phyloP scores from a whole-genome alignment of 2,113 vertebrate genomes.

The Chloropsis hardwickii region DNA sequence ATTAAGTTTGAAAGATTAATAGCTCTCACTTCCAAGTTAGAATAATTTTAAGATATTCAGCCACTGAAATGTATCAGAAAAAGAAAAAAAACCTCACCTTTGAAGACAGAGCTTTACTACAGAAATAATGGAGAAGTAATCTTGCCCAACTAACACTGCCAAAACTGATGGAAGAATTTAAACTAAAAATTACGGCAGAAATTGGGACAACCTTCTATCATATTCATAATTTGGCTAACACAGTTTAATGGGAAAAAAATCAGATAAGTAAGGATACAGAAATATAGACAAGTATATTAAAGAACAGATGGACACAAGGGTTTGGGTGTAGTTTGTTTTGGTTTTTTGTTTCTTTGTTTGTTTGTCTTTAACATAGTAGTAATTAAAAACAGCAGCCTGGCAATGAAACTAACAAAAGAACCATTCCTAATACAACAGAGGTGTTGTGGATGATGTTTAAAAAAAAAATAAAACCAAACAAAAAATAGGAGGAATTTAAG shows the following conservation, averaged over 20 bases:
- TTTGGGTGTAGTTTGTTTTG: background rate
- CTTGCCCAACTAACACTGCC: background rate
- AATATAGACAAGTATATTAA: background rate
- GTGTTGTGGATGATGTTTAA: background rate
- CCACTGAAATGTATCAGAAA: background rate
- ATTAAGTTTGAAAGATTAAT: background rate
- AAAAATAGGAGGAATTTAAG: background rate
- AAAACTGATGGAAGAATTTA: background rate
- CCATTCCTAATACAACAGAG: background rate
- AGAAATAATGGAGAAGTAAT: background rate
- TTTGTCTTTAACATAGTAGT: background rate
- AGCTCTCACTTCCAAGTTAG: background rate
- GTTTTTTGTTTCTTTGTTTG: too few relatives aligned
- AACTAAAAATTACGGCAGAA: background rate
- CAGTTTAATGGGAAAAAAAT: background rate
- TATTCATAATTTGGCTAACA: background rate
- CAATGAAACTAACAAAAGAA: background rate
- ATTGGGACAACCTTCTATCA: background rate
- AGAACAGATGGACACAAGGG: background rate
- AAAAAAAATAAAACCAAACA: background rate
- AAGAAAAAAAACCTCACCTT: background rate
- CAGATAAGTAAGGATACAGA: background rate
- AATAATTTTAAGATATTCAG: background rate
- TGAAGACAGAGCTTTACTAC: background rate
- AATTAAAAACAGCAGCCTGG: background rate